Conservation (phyloP, 2,888 invertebrate species). For the Acronicta psi region DNA sequence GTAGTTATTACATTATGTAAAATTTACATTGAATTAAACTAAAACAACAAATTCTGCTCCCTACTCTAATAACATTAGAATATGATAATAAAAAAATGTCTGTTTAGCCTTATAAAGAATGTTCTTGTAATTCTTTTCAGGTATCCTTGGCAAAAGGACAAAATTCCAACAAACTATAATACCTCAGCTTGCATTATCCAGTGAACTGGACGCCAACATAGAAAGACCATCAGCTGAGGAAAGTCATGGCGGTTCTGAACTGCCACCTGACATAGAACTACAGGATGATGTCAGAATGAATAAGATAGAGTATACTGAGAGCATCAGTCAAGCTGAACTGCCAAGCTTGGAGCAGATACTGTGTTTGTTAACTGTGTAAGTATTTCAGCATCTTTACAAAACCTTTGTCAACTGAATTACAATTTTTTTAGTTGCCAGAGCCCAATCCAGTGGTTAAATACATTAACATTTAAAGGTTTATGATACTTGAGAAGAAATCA, state of each 20-base stretch:
- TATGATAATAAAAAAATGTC: background rate
- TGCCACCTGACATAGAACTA: slow-evolving; percentile 92
- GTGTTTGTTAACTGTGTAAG: slow-evolving; percentile 93
- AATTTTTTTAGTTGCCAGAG: too few relatives aligned
- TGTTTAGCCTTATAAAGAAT: background rate
- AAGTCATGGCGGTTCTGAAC: slow-evolving; percentile 82
- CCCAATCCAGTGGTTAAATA: too few relatives aligned
- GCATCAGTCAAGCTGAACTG: slow-evolving; percentile 85
- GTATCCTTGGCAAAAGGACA: slow-evolving; percentile 96
- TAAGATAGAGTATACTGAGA: slow-evolving; percentile 92
- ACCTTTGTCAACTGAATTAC: background rate
- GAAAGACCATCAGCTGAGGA: slow-evolving; percentile 81
- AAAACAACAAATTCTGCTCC: too few relatives aligned
- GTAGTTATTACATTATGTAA: too few relatives aligned
- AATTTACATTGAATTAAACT: too few relatives aligned
- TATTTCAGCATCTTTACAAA: slow-evolving; percentile 15
- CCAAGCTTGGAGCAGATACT: slow-evolving; percentile 94
- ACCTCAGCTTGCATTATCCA: slow-evolving; percentile 94
- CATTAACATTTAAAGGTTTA: too few relatives aligned
- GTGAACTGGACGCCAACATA: slow-evolving; percentile 83
- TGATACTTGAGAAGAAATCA: too few relatives aligned
- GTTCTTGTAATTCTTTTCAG: slow-evolving; percentile 67
- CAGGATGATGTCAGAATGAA: slow-evolving; percentile 97
- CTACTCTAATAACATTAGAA: too few relatives aligned
- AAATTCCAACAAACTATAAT: slow-evolving; percentile 94